These are phyloP conservation scores for Aleiodes leptofemur DNA, from an alignment of 2,888 invertebrate genomes.

Conservation along the genomic window DNA sequence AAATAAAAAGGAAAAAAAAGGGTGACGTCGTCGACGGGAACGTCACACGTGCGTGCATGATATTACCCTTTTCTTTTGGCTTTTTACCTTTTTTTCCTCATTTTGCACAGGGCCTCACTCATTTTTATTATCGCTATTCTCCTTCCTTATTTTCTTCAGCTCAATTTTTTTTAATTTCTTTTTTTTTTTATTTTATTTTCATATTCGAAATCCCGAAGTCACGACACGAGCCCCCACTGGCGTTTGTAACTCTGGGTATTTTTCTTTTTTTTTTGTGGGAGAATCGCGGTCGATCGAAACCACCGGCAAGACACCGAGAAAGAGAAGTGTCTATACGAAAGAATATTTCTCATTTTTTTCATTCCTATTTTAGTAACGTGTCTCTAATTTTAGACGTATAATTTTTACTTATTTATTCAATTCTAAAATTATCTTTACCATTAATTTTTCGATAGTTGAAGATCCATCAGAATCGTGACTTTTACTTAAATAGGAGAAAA, in stretches of 20 bases:
- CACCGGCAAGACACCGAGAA: neutral
- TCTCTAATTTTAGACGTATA: neutral
- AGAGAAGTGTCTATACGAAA: neutral
- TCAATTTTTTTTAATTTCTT: neutral
- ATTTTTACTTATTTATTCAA: constrained; percentile 17
- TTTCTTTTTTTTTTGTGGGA: neutral
- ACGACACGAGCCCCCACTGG: constrained; percentile 27
- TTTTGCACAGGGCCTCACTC: neutral
- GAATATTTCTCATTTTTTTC: neutral
- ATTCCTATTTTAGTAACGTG: neutral
- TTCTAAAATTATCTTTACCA: neutral
- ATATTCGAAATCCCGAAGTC: constrained; percentile 41
- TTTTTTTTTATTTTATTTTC: constrained; percentile 20
- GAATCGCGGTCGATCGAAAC: constrained; percentile 38
- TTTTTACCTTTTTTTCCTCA: constrained; percentile 25
- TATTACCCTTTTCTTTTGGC: constrained; percentile 16
- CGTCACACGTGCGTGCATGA: constrained; percentile 52
- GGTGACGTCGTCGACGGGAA: constrained; percentile 20
- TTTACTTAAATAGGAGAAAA: neutral
- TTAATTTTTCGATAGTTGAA: neutral
- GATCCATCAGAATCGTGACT: neutral
- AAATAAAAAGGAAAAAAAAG: neutral
- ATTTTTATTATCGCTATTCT: constrained; percentile 16
- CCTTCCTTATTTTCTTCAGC: constrained; percentile 21
- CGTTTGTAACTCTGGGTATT: constrained; percentile 9